Evolutionary conservation across 2,113 vertebrate species (phyloP).

Genomic region (Sylvietta virens): DNA sequence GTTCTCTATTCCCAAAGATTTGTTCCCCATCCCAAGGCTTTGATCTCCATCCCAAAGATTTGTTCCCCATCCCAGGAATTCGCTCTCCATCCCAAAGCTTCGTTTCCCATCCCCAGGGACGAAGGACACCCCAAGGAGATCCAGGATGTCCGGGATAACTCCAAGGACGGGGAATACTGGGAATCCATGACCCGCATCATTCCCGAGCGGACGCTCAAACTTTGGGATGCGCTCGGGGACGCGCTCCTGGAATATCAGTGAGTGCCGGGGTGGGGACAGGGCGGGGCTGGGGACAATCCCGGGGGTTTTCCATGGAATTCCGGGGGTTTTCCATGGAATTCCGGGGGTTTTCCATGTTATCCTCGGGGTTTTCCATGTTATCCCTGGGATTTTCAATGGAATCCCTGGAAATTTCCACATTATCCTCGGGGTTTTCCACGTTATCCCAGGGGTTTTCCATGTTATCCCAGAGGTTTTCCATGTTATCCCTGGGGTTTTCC

Average conservation of each 20-base stretch:
- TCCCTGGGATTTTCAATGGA: no score
- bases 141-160: slow-evolving; percentile 26
- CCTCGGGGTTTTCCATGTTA: no score
- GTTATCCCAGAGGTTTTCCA: no score
- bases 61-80: accelerated
- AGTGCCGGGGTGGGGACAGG: slow-evolving; percentile 12
- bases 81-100: accelerated
- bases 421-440: no score
- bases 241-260: slow-evolving; percentile 79
- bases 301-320: no score
- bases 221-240: slow-evolving; percentile 75
- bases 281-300: no score
- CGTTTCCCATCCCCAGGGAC: not conserved
- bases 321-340: no score
- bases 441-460: not conserved
- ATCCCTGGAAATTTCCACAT: no score
- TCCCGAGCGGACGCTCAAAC: slow-evolving; percentile 63
- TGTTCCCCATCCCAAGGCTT: no score
- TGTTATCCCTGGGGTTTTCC: no score
- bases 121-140: not conserved
- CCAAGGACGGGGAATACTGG: slow-evolving; percentile 78
- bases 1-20: accelerated
- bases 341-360: no score
- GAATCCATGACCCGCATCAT: slow-evolving; percentile 66
- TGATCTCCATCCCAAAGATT: no score